Percentiles rank a stretch among this genome's conserved stretches.
Conservation (phyloP, 64 coral and sea anemone species). For the Cladopsammia gracilis region DNA sequence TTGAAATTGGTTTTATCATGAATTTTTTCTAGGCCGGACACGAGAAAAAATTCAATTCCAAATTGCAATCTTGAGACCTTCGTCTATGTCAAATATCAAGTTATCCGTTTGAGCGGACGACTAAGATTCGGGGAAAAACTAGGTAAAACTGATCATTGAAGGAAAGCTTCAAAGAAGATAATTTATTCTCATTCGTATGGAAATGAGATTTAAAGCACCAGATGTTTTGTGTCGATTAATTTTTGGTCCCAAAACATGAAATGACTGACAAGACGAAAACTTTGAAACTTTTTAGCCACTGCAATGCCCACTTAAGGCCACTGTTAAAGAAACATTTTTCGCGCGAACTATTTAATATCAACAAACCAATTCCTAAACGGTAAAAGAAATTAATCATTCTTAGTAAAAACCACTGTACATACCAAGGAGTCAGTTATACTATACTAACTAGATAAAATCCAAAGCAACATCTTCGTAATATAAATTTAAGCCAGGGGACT, state of each 20-base stretch:
- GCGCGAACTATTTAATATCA: no score
- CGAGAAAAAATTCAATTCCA: background rate
- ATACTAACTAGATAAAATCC: background rate
- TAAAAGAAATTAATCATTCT: no score
- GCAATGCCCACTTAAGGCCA: no score
- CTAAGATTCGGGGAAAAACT: no score
- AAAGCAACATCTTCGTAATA: background rate
- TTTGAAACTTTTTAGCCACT: no score
- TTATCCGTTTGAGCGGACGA: no score
- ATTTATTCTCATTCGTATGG: slow-evolving; percentile 3
- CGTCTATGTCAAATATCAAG: no score
- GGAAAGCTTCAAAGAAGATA: background rate
- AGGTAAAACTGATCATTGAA: background rate
- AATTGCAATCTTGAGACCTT: no score
- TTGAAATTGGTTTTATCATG: slow-evolving; percentile 5
- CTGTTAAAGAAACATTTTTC: no score
- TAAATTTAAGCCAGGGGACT: background rate
- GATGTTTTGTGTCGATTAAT: background rate
- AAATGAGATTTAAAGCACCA: background rate
- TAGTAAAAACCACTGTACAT: background rate
- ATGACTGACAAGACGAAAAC: no score
- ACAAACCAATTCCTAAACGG: no score
- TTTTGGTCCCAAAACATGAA: background rate
- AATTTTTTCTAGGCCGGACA: background rate
- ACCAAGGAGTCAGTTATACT: background rate